Conservation (phyloP, 2,888 invertebrate genomes). For the Deilephila porcellus region DNA sequence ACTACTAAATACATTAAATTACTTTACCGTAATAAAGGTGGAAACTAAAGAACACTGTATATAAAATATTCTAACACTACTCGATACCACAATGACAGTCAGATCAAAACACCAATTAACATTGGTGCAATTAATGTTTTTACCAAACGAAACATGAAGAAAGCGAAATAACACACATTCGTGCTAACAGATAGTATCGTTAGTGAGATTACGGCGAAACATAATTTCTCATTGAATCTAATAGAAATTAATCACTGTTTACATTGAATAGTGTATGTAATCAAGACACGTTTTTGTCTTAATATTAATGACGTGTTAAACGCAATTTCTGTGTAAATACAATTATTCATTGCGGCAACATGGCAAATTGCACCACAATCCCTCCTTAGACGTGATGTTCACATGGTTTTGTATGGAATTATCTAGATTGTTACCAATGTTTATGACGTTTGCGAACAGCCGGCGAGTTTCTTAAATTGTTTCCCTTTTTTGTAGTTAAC, state of each 20-base stretch:
- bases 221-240: constrained; percentile 49
- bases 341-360: constrained; percentile 58
- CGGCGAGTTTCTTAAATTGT: constrained; percentile 8
- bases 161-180: constrained; percentile 35
- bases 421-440: constrained; percentile 27
- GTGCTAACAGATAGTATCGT: constrained; percentile 41
- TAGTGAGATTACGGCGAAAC: constrained; percentile 40
- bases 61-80: not conserved
- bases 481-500: not conserved
- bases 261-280: constrained; percentile 47
- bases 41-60: no score
- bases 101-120: constrained; percentile 12
- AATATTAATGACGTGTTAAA: constrained; percentile 60
- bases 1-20: no score
- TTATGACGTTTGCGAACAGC: constrained; percentile 13
- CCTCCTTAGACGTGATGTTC: constrained; percentile 53
- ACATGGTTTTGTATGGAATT: constrained; percentile 56
- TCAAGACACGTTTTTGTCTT: constrained; percentile 61
- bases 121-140: constrained; percentile 15
- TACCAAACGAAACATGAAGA: constrained; percentile 9
- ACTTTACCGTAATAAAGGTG: no score
- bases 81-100: not conserved
- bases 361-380: constrained; percentile 65
- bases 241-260: constrained; percentile 32
- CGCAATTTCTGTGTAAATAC: constrained; percentile 62